Evolutionary conservation across 1,140 invertebrate species (phyloP), one percentile per base, ranked within the genome.

Genomic region (Ericerus pela): DNA sequence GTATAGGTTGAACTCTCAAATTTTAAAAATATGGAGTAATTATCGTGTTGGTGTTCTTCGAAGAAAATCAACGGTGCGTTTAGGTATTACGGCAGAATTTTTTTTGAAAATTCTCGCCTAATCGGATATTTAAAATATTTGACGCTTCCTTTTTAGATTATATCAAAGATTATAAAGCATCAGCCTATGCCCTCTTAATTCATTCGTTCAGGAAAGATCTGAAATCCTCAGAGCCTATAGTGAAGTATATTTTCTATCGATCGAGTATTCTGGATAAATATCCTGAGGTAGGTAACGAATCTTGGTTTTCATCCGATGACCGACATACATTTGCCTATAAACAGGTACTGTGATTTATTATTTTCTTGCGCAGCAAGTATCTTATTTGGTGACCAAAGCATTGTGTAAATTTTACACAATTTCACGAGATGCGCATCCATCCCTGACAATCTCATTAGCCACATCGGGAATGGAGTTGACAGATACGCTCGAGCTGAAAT

Each of bases 381-480:
- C 76, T 0, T 79, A 78, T 64, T 69, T 68, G 16, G 73, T 76
- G 2, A 73, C 76, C 0, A 75, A 76, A 63, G 74, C 76, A 0
- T 77, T 78, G 18, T 68, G 72, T 0, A 67, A 71, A 27, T 80
- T 76, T 61, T 73, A 74, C 33, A 65, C 69, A 0, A 63, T 79
- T 20, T 75, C 75, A 2, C 70, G 73, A 56, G 77, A 80, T 55
- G 71, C 70, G 30, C 77, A 79, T 61, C 67, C 77, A 22, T 72
- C 75, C 1, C 65, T 80, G 8, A 79, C 77, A 2, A 73, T 80
- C 5, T 80, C 78, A 0, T 63, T 80, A 22, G 78, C 78, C 4
- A 80, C 78, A 24, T 78, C 77, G 0, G 77, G 77, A 1, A 80
- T 80, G 78, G 78, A 80, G 62, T 62, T 80, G 11, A 79, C 78